Evolutionary conservation across 2,888 invertebrate genomes (phyloP).

Genomic region (Hyles lineata): DNA sequence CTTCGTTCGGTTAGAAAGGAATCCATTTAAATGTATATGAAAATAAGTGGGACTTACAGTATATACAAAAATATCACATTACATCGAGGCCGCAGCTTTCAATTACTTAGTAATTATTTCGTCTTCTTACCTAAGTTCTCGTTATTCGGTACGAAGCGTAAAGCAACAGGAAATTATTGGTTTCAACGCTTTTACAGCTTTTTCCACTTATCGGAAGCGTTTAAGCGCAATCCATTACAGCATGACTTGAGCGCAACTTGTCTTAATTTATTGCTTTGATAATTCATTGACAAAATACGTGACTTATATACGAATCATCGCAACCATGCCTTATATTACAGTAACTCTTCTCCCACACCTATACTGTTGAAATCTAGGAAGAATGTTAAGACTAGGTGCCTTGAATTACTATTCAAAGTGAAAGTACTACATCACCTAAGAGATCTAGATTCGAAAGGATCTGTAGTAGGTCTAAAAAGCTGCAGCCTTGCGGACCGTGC

Average conservation of each 20-base stretch:
- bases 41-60: conserved; percentile 85
- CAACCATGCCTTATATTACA: conserved; percentile 49
- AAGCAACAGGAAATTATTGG: conserved; percentile 45
- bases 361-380: conserved; percentile 61
- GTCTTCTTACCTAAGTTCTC: conserved; percentile 78
- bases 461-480: conserved; percentile 66
- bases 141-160: conserved; percentile 74
- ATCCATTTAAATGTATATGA: conserved; percentile 84
- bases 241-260: conserved; percentile 21
- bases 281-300: conserved; percentile 30
- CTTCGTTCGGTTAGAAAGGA: conserved; percentile 78
- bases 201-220: conserved; percentile 21
- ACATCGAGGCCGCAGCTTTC: conserved; percentile 85
- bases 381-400: conserved; percentile 39
- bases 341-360: conserved; percentile 50
- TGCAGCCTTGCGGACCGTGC: conserved; percentile 73
- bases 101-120: conserved; percentile 80
- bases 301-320: conserved; percentile 41
- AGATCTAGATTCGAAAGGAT: conserved; percentile 58
- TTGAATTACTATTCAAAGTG: conserved; percentile 30
- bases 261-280: conserved; percentile 17
- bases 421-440: conserved; percentile 61
- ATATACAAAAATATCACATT: conserved; percentile 86
- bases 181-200: conserved; percentile 6
- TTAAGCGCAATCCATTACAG: conserved; percentile 27